Evolutionary conservation across 2,888 invertebrate genomes (phyloP), one percentile per base, ranked within the genome.

Genomic region (Sarcophaga rosellei): DNA sequence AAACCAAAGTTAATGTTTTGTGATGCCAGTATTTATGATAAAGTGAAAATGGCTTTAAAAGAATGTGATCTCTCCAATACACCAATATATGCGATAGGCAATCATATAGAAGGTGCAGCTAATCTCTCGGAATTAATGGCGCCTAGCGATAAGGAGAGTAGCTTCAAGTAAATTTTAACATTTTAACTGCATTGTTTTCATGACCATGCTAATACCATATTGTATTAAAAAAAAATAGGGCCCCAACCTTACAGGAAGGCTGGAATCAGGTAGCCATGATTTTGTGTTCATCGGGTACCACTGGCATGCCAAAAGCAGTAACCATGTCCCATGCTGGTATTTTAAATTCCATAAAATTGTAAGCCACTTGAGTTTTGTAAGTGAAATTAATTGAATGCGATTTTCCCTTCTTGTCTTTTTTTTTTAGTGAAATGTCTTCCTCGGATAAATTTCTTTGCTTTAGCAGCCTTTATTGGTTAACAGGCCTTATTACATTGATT

Each of bases 241-340:
- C 35, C 35, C 35, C 35, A 0, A 35, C 35, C 2, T 35, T 35
- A 35, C 35, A 35, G 35, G 35, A 35, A 69, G 90, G 4, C 83
- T 61, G n/a, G 1, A 20, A 76, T 17, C 86, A 83, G 44, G 59
- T 77, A 17, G 86, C 88, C 0, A 70, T 68, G 3, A 91, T 92
- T 66, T 44, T 91, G 4, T 90, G 91, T 68, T 91, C 92, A 0
- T 91, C 91, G 1, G 92, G 92, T 1, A 91, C 92, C 3, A 91
- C 92, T 3, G 91, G 92, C 17, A 68, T 90, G 25, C 90, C 91
- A 0, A 92, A 92, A 84, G 90, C 90, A 1, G 90, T 91, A 21
- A 86, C 84, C 21, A 59, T 88, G 4, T 84, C 89, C 1, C 89
- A 86, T 69, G 3, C 10, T 17, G 11, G 45, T 3, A 17, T 81